Evolutionary conservation across 2,113 vertebrate genomes (phyloP).

Genomic region (Turnix velox): DNA sequence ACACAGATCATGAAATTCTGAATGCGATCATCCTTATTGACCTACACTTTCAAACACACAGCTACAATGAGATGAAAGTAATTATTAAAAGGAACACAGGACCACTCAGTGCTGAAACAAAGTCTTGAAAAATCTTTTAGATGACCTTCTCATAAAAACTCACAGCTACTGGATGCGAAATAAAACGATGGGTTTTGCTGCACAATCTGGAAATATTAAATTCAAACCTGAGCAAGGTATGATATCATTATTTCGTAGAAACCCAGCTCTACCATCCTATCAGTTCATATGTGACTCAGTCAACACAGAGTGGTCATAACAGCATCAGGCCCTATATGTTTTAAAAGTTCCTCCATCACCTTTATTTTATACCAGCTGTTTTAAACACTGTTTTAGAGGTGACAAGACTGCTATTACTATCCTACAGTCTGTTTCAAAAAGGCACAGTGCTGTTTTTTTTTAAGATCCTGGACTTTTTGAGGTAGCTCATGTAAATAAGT

Average conservation of each 20-base stretch:
- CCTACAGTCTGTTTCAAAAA: not conserved
- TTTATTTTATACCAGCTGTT: conserved; percentile 14
- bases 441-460: not conserved
- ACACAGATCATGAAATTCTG: conserved; percentile 97
- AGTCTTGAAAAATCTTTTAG: conserved; percentile 76
- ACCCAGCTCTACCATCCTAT: not conserved
- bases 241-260: not conserved
- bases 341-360: conserved; percentile 17
- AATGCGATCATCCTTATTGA: conserved; percentile 93
- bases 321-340: not conserved
- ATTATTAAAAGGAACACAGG: conserved; percentile 83
- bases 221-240: conserved; percentile 31
- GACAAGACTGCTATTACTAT: not conserved
- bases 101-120: conserved; percentile 81
- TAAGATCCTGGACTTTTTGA: conserved; percentile 24
- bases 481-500: conserved; percentile 29
- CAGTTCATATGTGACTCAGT: not conserved
- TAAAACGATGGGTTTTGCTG: conserved; percentile 60
- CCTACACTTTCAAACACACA: conserved; percentile 87
- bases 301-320: not conserved
- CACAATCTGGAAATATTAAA: conserved; percentile 53
- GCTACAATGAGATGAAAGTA: conserved; percentile 88
- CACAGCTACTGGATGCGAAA: conserved; percentile 69
- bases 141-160: conserved; percentile 79
- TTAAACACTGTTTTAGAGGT: conserved; percentile 16